A percentile compares a stretch with the other conserved stretches of the same genome.
These are phyloP conservation scores for Yponomeuta malinellus DNA, from an alignment of 2,888 invertebrate species.

Conservation along the genomic window DNA sequence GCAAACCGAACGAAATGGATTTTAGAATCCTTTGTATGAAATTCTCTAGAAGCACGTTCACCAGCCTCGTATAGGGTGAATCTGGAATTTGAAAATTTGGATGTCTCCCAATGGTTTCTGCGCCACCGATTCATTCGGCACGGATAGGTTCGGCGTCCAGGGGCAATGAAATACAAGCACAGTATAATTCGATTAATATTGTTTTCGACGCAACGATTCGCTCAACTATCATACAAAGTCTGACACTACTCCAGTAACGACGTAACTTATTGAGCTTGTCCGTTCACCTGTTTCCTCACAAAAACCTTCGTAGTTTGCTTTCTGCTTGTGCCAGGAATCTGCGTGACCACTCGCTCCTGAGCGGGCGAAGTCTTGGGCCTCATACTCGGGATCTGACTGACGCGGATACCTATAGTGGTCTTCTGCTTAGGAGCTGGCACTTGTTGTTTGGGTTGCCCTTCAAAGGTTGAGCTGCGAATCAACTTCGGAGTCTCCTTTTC, in stretches of 20 bases:
- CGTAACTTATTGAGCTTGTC: conserved; percentile 37
- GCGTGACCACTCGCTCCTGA: conserved; percentile 27
- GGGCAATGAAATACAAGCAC: too few species aligned
- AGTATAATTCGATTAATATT: too few species aligned
- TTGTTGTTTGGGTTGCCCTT: conserved; percentile 67
- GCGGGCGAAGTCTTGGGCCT: conserved; percentile 45
- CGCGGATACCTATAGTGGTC: conserved; percentile 61
- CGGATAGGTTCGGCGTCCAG: too few species aligned
- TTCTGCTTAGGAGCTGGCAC: conserved; percentile 64
- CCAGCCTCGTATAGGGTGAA: too few species aligned
- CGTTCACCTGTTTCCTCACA: conserved; percentile 46
- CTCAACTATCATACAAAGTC: background rate
- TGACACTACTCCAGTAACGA: background rate
- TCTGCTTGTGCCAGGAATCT: conserved; percentile 32
- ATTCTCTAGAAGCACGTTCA: too few species aligned
- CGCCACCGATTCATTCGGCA: too few species aligned
- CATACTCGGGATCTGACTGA: conserved; percentile 63
- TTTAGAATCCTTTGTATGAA: too few species aligned
- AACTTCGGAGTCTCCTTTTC: conserved; percentile 61
- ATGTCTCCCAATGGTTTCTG: too few species aligned
- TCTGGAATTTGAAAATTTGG: too few species aligned
- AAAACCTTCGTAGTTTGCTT: conserved; percentile 45
- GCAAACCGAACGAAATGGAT: too few species aligned
- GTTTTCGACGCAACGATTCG: too few species aligned
- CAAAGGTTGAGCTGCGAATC: conserved; percentile 80